Conservation (phyloP, 2,797 vertebrate genomes). For the Hafferia zeledoni region DNA sequence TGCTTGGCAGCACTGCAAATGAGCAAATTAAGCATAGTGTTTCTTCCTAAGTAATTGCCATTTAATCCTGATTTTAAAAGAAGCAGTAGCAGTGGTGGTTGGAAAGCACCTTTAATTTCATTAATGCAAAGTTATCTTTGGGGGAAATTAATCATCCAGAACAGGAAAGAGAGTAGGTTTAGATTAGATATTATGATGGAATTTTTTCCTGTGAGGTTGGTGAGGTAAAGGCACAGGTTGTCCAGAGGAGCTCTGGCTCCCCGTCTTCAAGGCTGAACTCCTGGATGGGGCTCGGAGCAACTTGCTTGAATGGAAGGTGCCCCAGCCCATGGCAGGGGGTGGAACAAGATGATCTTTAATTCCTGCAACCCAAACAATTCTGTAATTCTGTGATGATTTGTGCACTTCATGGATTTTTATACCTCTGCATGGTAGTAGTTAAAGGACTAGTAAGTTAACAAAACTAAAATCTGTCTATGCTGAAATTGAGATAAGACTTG, state of each 20-base stretch:
- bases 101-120: not conserved
- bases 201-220: not conserved
- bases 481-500: not conserved
- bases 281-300: not conserved
- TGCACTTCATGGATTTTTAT: not conserved
- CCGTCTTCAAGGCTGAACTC: not conserved
- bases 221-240: not conserved
- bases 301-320: not conserved
- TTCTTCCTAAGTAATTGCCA: conserved; percentile 6
- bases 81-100: not conserved
- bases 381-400: not conserved
- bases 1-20: conserved; percentile 27
- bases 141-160: not conserved
- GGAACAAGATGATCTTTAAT: accelerated
- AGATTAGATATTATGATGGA: not conserved
- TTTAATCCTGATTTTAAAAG: not conserved
- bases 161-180: not conserved
- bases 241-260: not conserved
- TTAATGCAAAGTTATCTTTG: not conserved
- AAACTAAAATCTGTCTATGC: not conserved
- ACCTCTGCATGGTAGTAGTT: not conserved
- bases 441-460: not conserved
- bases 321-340: not conserved
- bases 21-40: conserved; percentile 19
- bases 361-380: not conserved